Percentiles rank a stretch among this genome's conserved stretches.
Evolutionary conservation across 2,797 vertebrate genomes (phyloP).

Genomic region (Cryptoblepharus egeriae): DNA sequence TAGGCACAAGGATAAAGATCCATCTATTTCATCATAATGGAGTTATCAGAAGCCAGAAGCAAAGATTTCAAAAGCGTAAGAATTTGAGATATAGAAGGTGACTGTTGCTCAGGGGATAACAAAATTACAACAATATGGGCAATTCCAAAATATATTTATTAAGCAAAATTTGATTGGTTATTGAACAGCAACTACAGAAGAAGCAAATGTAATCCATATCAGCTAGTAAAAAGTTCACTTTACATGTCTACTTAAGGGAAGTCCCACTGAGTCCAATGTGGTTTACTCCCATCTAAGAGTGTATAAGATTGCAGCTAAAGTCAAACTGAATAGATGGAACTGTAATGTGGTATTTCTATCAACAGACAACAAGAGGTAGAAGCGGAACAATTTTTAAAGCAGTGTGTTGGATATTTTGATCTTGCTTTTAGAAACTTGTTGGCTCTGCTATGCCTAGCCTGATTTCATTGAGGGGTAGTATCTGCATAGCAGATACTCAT

Average conservation of each 20-base stretch:
- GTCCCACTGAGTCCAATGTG: no score
- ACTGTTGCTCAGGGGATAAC: background rate
- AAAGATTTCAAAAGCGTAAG: background rate
- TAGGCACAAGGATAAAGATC: background rate
- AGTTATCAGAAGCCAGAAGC: background rate
- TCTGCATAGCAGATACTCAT: no score
- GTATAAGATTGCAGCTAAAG: no score
- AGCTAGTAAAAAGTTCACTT: background rate
- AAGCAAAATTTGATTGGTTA: background rate
- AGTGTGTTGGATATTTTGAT: background rate
- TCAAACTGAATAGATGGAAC: background rate
- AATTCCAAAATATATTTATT: background rate
- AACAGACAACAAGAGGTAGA: no score
- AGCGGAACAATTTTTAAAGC: no score
- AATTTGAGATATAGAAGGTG: background rate
- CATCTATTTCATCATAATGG: background rate
- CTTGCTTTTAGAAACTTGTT: background rate
- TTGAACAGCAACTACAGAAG: background rate
- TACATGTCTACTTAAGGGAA: no score
- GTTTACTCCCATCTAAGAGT: no score
- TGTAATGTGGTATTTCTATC: background rate
- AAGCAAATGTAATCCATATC: background rate
- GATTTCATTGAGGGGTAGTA: no score
- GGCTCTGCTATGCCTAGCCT: background rate
- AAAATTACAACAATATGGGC: background rate